phyloP scores from a whole-genome alignment of 2,888 invertebrate species.

The Mythimna loreyi region DNA sequence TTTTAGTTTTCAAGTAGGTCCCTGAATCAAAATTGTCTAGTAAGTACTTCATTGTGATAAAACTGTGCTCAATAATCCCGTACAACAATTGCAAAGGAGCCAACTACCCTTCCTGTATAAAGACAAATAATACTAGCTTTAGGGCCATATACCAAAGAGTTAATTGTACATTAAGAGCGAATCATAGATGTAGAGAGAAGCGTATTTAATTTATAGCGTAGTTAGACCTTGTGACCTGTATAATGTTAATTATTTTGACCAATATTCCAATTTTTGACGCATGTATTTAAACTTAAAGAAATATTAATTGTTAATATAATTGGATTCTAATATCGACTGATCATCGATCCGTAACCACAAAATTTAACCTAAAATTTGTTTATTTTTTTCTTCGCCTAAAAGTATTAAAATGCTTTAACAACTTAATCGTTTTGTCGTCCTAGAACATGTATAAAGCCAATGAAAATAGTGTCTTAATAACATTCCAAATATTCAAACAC shows the following conservation, averaged over 20 bases:
- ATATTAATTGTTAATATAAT: slow-evolving; percentile 57
- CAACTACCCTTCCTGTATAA: slow-evolving; percentile 79
- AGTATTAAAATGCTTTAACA: slow-evolving; percentile 78
- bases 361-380: slow-evolving; percentile 65
- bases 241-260: slow-evolving; percentile 82
- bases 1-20: slow-evolving; percentile 46
- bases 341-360: slow-evolving; percentile 52
- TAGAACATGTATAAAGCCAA: slow-evolving; percentile 84
- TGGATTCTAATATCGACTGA: slow-evolving; percentile 63
- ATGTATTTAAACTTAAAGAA: slow-evolving; percentile 49
- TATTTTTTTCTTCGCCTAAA: slow-evolving; percentile 68
- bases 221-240: slow-evolving; percentile 84
- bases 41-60: slow-evolving; percentile 64
- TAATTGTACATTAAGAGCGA: slow-evolving; percentile 88
- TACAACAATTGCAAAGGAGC: slow-evolving; percentile 78
- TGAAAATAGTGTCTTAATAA: slow-evolving; percentile 89
- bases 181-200: slow-evolving; percentile 79
- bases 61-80: slow-evolving; percentile 61
- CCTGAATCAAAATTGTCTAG: slow-evolving; percentile 54
- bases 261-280: slow-evolving; percentile 77
- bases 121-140: slow-evolving; percentile 86
- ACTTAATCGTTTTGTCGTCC: slow-evolving; percentile 79
- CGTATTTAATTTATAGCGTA: slow-evolving; percentile 87
- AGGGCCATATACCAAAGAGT: slow-evolving; percentile 90
- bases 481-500: slow-evolving; percentile 89